Percentiles rank a stretch among this genome's conserved stretches.
phyloP scores from a whole-genome alignment of 2,888 invertebrate species.

The Polydrusus cervinus region DNA sequence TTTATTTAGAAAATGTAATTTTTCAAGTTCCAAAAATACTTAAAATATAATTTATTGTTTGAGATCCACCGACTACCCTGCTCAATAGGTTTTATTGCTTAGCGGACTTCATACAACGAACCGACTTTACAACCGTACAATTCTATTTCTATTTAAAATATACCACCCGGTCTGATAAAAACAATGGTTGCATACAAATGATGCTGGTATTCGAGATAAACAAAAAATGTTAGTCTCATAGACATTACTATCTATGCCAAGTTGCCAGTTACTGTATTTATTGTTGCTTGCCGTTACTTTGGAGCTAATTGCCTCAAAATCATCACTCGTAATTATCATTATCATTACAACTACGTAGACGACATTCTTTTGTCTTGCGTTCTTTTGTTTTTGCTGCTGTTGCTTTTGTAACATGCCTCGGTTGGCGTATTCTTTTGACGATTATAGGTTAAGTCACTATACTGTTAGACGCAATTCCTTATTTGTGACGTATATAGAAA shows the following conservation, averaged over 20 bases:
- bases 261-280: conserved; percentile 33
- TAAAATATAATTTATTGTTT: too few species aligned
- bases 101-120: too few species aligned
- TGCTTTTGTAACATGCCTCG: conserved; percentile 1
- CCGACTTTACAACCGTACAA: too few species aligned
- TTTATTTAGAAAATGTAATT: too few species aligned
- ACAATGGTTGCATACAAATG: neutral
- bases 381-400: conserved; percentile 29
- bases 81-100: too few species aligned
- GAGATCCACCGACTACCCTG: too few species aligned
- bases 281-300: conserved; percentile 23
- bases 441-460: neutral
- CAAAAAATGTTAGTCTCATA: neutral
- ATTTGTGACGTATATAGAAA: neutral
- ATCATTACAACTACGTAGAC: neutral
- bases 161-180: neutral
- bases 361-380: conserved; percentile 41
- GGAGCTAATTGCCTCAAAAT: conserved; percentile 35
- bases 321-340: conserved; percentile 34
- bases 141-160: too few species aligned
- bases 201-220: neutral
- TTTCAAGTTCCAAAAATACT: too few species aligned
- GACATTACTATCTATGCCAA: conserved; percentile 26
- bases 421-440: conserved; percentile 2
- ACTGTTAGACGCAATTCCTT: neutral